phyloP scores from a whole-genome alignment of 1,140 invertebrate species.

The Manduca sexta region DNA sequence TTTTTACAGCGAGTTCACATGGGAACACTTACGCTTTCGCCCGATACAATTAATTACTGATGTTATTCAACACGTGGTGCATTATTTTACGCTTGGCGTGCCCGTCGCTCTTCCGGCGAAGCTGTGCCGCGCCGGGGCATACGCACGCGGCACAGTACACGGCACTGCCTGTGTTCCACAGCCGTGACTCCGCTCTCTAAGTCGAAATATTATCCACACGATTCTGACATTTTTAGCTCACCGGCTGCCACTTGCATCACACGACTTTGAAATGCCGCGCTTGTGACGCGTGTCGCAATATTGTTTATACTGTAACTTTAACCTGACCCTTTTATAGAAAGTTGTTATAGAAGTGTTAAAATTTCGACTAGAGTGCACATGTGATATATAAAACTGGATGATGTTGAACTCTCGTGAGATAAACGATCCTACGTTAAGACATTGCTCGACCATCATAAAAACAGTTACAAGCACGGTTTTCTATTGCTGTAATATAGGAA shows the following conservation, averaged over 20 bases:
- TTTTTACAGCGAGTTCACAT: slow-evolving; percentile 39
- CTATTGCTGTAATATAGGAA: no score
- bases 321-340: slow-evolving; percentile 30
- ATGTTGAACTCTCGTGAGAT: no score
- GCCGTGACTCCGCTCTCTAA: slow-evolving; percentile 22
- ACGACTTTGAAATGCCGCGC: slow-evolving; percentile 45
- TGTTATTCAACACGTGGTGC: slow-evolving; percentile 56
- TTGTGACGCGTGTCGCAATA: slow-evolving; percentile 36
- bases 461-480: no score
- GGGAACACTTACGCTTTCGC: slow-evolving; percentile 63
- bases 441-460: no score
- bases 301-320: slow-evolving; percentile 31
- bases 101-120: slow-evolving; percentile 30
- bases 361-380: background rate
- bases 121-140: no score
- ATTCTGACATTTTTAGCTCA: slow-evolving; percentile 65
- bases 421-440: no score
- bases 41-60: slow-evolving; percentile 45
- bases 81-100: slow-evolving; percentile 48
- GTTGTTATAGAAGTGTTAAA: slow-evolving; percentile 15
- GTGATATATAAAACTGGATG: no score
- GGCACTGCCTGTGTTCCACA: slow-evolving; percentile 17
- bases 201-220: slow-evolving; percentile 39
- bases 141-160: slow-evolving; percentile 16
- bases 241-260: slow-evolving; percentile 38